Evolutionary conservation across 2,888 invertebrate genomes (phyloP).

Genomic region (Omphaloscelis lunosa): DNA sequence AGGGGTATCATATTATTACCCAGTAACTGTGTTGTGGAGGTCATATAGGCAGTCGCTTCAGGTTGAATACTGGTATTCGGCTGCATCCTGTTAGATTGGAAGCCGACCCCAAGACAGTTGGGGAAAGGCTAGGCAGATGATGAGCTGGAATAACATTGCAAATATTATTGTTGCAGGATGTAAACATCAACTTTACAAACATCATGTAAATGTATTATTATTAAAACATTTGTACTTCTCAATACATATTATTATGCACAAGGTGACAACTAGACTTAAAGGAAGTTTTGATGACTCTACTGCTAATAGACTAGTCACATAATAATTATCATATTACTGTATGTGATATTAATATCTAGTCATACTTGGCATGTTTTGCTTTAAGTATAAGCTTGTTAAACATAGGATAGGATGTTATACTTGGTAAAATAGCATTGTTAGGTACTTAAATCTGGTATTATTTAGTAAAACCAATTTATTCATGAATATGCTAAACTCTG

Average conservation of each 20-base stretch:
- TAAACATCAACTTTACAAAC: constrained; percentile 9
- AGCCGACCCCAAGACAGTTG: no score
- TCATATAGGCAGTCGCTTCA: no score
- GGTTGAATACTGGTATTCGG: no score
- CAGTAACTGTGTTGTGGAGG: no score
- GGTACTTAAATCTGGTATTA: not conserved
- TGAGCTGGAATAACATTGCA: not conserved
- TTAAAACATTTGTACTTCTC: not conserved
- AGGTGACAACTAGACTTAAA: constrained; percentile 10
- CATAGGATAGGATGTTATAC: not conserved
- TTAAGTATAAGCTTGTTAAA: not conserved
- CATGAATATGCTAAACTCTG: not conserved
- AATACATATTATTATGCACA: constrained; percentile 8
- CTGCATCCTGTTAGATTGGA: no score
- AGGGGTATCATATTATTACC: no score
- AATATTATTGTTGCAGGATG: not conserved
- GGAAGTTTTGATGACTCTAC: not conserved
- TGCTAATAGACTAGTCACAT: not conserved
- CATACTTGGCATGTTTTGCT: not conserved
- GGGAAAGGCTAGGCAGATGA: no score
- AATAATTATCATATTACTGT: not conserved
- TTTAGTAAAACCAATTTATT: not conserved
- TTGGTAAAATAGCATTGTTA: not conserved
- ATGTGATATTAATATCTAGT: not conserved
- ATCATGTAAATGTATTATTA: not conserved